These are phyloP conservation scores for Sarcophaga caerulescens DNA, from an alignment of 2,888 invertebrate species.

Conservation along the genomic window DNA sequence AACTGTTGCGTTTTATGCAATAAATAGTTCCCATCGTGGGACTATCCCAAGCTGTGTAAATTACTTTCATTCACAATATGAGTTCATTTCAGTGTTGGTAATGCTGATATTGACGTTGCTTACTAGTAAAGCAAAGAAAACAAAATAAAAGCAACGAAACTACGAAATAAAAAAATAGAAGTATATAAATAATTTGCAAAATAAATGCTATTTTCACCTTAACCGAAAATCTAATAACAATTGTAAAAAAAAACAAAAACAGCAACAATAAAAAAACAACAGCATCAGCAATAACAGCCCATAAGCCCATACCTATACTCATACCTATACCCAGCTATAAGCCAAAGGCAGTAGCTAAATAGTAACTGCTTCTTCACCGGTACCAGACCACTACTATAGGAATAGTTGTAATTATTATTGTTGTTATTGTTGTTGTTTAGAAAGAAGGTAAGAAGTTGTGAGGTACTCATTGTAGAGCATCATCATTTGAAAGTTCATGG, in stretches of 20 bases:
- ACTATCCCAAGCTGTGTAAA: slow-evolving; percentile 64
- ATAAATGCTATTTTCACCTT: slow-evolving; percentile 69
- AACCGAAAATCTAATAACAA: slow-evolving; percentile 66
- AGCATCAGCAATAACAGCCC: neutral
- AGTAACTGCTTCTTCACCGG: slow-evolving; percentile 53
- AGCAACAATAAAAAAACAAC: slow-evolving; percentile 28
- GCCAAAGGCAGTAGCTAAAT: slow-evolving; percentile 67
- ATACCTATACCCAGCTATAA: neutral
- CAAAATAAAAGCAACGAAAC: neutral
- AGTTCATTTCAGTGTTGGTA: slow-evolving; percentile 55
- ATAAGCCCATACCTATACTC: too few species aligned
- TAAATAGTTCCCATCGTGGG: slow-evolving; percentile 66
- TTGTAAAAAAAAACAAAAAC: slow-evolving; percentile 53
- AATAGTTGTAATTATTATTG: slow-evolving; percentile 49
- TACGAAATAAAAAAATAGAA: slow-evolving; percentile 37
- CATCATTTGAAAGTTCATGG: slow-evolving; percentile 68
- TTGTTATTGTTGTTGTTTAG: slow-evolving; percentile 27
- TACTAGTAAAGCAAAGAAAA: slow-evolving; percentile 12
- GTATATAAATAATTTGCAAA: slow-evolving; percentile 67
- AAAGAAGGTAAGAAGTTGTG: slow-evolving; percentile 20
- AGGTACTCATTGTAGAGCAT: slow-evolving; percentile 56
- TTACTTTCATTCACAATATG: slow-evolving; percentile 57
- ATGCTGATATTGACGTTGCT: slow-evolving; percentile 48
- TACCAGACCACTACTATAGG: slow-evolving; percentile 9
- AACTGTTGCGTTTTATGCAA: slow-evolving; percentile 63